These are phyloP conservation scores for Manduca sexta DNA, from an alignment of 1,140 invertebrate species.

Conservation along the genomic window DNA sequence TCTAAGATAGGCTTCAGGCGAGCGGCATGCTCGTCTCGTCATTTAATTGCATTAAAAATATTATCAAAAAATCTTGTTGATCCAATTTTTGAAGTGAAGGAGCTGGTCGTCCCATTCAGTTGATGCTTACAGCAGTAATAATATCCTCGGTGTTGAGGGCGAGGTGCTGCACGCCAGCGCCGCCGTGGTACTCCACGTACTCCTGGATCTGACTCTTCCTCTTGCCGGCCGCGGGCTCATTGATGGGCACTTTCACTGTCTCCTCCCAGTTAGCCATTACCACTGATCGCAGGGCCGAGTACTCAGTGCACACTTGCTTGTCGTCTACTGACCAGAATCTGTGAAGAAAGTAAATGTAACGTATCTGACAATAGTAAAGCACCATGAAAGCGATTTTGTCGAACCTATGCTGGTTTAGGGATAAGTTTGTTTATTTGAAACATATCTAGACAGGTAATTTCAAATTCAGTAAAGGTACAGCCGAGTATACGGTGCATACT, in stretches of 20 bases:
- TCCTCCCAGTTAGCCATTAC: slow-evolving; percentile 99
- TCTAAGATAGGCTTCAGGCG: no score
- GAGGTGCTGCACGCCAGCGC: slow-evolving; percentile 98
- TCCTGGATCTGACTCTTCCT: slow-evolving; percentile 99
- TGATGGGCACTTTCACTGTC: slow-evolving; percentile 98
- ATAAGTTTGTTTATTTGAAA: no score
- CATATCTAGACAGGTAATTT: no score
- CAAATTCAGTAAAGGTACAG: no score
- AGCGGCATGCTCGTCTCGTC: no score
- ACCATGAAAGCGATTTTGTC: no score
- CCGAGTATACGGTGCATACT: slow-evolving; percentile 96
- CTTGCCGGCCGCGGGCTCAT: slow-evolving; percentile 97
- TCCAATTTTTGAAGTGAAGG: no score
- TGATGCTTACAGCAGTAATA: slow-evolving; percentile 80
- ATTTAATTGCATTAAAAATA: no score
- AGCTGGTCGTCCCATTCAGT: no score
- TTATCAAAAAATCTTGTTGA: no score
- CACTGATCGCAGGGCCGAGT: slow-evolving; percentile 95
- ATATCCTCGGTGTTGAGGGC: slow-evolving; percentile 96
- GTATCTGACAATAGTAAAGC: no score
- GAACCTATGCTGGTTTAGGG: no score
- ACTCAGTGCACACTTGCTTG: slow-evolving; percentile 95
- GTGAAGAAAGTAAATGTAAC: neutral
- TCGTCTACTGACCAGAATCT: slow-evolving; percentile 99
- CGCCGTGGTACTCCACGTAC: slow-evolving; percentile 98